These are phyloP conservation scores for Columba guinea DNA, from an alignment of 2,797 vertebrate genomes.

Conservation along the genomic window DNA sequence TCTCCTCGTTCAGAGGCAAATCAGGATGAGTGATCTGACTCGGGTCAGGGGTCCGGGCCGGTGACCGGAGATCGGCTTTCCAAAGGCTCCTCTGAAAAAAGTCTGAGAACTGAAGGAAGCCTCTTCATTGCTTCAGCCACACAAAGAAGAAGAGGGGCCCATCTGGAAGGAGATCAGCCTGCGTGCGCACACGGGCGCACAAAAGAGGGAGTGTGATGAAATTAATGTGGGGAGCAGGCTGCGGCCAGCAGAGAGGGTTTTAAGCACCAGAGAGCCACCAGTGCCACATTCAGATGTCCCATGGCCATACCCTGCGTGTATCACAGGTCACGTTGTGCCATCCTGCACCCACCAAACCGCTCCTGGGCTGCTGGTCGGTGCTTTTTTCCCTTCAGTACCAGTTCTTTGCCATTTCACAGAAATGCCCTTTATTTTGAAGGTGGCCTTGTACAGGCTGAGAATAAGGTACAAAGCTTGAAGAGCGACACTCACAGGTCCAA, in stretches of 20 bases:
- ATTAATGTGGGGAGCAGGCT: constrained; percentile 7
- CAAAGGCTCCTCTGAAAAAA: constrained; percentile 61
- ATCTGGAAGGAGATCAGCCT: constrained; percentile 30
- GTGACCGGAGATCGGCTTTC: constrained; percentile 52
- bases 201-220: constrained; percentile 42
- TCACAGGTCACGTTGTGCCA: fast-evolving
- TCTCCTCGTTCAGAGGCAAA: constrained; percentile 75
- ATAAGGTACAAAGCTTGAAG: background rate
- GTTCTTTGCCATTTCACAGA: background rate
- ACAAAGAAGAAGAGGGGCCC: constrained; percentile 57
- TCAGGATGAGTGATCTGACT: constrained; percentile 86
- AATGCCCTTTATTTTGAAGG: background rate
- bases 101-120: constrained; percentile 63
- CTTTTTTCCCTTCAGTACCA: background rate
- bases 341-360: fast-evolving
- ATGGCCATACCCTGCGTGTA: fast-evolving
- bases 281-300: background rate
- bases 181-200: background rate
- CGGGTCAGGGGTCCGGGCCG: constrained; percentile 77
- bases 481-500: background rate
- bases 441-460: background rate
- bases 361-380: fast-evolving
- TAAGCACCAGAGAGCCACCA: background rate
- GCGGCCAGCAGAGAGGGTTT: background rate
- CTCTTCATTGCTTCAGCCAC: constrained; percentile 48